Base-by-base conservation (phyloP, 2,797 vertebrate species). In the Pseudochromis fuscus region DNA sequence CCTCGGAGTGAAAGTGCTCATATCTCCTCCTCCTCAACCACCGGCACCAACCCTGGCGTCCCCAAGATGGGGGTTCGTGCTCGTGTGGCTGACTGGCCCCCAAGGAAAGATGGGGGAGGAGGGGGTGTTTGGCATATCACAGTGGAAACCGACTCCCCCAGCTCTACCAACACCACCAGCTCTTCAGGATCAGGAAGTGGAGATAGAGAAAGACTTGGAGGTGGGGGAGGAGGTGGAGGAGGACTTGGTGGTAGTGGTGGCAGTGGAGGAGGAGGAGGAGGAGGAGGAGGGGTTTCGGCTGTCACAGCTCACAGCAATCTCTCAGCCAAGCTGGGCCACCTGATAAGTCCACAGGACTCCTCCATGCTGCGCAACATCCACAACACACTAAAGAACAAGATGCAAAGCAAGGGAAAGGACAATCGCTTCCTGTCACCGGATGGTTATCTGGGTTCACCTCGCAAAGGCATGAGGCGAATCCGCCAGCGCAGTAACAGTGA, bases 41-140 rank as follows among this genome's bases (percentile, higher is more conserved):
- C 88, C 0, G 91, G 88, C 75, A 95, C 95, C 35, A 98, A 95
- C 24, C 98, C 98, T 0, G 96, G 96, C n/a, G 98, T 99, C 70
- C 98, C 98, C 31, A 99, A 99, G 82, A 99, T 99, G 98, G 98
- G 98, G 2, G 98, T 99, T 24, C 94, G 98, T 77, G 98, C 98
- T 75, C 94, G 98, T 46, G 98, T 99, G 77, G 97, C 98, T 0
- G 98, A 99, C 73, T 99, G 98, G 98, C 98, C 98, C 18, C 98
- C 98, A 0, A 94, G 97, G 79, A 99, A 99, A 91, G 98, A 99
- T 65, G 94, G 93, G 0, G 88, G 90, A 48, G 92, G 89, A 28
- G 92, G 89, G 2, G 91, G 81, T 37, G 83, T 95, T 55, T 95
- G 94, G 94, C 94, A 95, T 64, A 94, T 95, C 57, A 95, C 94